These are phyloP conservation scores for Hirtodrosophila histrioides DNA, from an alignment of 2,888 invertebrate species.

Conservation along the genomic window DNA sequence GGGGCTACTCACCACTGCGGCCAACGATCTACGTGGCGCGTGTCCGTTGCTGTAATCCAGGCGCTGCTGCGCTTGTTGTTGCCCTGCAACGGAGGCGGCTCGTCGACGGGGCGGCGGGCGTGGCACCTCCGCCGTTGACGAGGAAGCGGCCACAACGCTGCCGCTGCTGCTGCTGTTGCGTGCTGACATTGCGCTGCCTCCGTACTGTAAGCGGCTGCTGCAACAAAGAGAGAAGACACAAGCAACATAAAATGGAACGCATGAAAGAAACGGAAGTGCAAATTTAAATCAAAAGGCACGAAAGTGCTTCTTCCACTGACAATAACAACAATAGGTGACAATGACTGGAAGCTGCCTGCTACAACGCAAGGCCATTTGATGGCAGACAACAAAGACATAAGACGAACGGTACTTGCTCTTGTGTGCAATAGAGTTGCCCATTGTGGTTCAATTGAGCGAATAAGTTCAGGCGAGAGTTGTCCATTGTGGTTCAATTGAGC, in stretches of 20 bases:
- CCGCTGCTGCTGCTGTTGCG: slow-evolving; percentile 59
- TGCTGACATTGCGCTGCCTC: slow-evolving; percentile 55
- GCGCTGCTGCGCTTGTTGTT: slow-evolving; percentile 72
- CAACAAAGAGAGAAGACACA: slow-evolving; percentile 17
- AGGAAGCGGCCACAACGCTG: slow-evolving; percentile 38
- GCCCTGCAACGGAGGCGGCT: slow-evolving; percentile 81
- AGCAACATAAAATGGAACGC: slow-evolving; percentile 39
- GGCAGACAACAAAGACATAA: slow-evolving; percentile 71
- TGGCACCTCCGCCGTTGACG: slow-evolving; percentile 71
- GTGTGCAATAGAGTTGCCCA: slow-evolving; percentile 8
- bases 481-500: too few relatives aligned
- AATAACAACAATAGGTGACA: slow-evolving; percentile 46
- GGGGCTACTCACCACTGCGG: slow-evolving; percentile 76
- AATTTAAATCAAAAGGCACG: slow-evolving; percentile 56
- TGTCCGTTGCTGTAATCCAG: slow-evolving; percentile 76
- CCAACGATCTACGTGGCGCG: slow-evolving; percentile 82
- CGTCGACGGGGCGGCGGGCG: slow-evolving; percentile 83
- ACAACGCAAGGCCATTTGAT: slow-evolving; percentile 50
- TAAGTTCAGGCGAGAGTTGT: too few relatives aligned
- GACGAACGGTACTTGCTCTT: slow-evolving; percentile 58
- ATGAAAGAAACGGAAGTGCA: slow-evolving; percentile 61
- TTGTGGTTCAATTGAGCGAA: too few relatives aligned
- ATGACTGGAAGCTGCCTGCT: slow-evolving; percentile 46
- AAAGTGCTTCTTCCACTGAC: slow-evolving; percentile 32
- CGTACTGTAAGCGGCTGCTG: slow-evolving; percentile 15